Conservation (phyloP, 1,140 invertebrate species). For the Akabosia matsudoensis region DNA sequence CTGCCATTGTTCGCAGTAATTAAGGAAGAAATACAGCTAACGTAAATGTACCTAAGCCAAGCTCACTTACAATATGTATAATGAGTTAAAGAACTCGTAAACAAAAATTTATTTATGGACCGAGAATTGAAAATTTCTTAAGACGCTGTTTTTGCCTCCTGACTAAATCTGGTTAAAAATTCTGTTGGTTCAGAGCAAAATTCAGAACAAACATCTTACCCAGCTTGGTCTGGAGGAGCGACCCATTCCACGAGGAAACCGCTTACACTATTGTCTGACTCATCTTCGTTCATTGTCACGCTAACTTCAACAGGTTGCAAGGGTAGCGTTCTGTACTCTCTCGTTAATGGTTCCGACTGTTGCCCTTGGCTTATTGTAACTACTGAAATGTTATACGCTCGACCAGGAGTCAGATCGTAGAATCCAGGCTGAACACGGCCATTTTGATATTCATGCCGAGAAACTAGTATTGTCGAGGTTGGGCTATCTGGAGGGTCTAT, state of each 20-base stretch:
- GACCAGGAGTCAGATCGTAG: slow-evolving; percentile 7
- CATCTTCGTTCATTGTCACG: slow-evolving; percentile 21
- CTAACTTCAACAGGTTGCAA: slow-evolving; percentile 17
- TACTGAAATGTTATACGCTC: slow-evolving; percentile 24
- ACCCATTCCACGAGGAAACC: slow-evolving; percentile 5
- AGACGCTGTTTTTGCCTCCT: no score
- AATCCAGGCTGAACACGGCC: slow-evolving; percentile 18
- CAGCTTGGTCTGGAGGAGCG: slow-evolving; percentile 1
- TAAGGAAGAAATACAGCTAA: no score
- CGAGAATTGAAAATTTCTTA: no score
- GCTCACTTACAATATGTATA: no score
- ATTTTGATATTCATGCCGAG: slow-evolving; percentile 11
- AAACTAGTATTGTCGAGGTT: neutral
- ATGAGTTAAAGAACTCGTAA: no score
- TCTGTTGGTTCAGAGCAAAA: no score
- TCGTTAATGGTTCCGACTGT: neutral
- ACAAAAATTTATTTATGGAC: no score
- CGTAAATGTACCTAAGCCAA: no score
- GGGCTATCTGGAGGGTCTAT: slow-evolving; percentile 6
- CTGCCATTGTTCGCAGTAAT: no score
- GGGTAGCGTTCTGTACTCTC: slow-evolving; percentile 21
- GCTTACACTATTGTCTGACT: neutral
- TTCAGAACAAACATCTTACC: neutral
- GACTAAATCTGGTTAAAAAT: neutral
- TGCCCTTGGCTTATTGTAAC: slow-evolving; percentile 9